Conservation (phyloP, 92 coral and sea anemone genomes). For the Zoanthus sociatus region DNA sequence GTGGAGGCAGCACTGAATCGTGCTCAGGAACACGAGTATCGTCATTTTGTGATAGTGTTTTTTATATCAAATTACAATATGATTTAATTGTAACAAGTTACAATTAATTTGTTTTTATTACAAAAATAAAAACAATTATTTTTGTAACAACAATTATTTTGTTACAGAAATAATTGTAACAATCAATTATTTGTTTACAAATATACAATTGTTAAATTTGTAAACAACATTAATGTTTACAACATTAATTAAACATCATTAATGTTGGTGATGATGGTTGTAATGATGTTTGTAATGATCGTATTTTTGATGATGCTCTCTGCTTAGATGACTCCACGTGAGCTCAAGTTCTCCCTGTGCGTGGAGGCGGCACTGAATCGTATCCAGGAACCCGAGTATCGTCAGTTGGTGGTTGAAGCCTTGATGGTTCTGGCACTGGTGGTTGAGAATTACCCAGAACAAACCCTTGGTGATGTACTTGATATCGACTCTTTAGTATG, state of each 20-base stretch:
- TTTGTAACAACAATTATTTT: background rate
- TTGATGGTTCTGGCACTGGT: conserved; percentile 94
- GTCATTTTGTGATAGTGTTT: conserved; percentile 79
- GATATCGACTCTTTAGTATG: conserved; percentile 90
- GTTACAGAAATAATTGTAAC: no score
- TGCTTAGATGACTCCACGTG: conserved; percentile 93
- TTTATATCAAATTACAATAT: no score
- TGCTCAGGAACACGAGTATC: conserved; percentile 96
- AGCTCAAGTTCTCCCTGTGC: conserved; percentile 92
- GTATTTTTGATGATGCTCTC: background rate
- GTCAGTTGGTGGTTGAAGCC: conserved; percentile 91
- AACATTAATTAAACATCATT: no score
- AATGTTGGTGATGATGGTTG: background rate
- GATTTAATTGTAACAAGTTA: no score
- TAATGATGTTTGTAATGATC: background rate
- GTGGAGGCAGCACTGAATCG: conserved; percentile 95
- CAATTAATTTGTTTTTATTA: no score
- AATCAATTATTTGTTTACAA: no score
- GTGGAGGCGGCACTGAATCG: conserved; percentile 95
- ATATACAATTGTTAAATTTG: no score
- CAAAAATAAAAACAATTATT: no score
- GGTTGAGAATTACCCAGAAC: conserved; percentile 91
- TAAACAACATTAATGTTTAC: no score
- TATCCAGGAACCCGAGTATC: conserved; percentile 97
- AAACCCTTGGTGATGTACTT: conserved; percentile 86